Percentiles rank a stretch among this genome's conserved stretches.
phyloP scores from a whole-genome alignment of 1,140 invertebrate species.

The Anadara kagoshimensis region DNA sequence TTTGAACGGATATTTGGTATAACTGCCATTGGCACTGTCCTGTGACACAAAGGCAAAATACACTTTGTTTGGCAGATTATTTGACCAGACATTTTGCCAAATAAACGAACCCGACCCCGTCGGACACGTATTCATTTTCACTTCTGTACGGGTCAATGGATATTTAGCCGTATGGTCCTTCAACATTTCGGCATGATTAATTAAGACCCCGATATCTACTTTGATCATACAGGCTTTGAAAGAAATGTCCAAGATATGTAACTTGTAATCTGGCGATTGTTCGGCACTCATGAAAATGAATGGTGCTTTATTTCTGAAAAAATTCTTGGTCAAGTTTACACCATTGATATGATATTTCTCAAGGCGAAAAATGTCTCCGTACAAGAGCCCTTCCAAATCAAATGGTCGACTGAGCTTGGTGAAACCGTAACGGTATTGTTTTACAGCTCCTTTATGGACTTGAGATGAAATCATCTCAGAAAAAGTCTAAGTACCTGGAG shows the following conservation, averaged over 20 bases:
- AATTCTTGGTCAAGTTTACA: conserved; percentile 10
- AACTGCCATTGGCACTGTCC: conserved; percentile 27
- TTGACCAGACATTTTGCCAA: conserved; percentile 29
- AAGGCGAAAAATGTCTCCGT: conserved; percentile 10
- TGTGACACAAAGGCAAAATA: conserved; percentile 22
- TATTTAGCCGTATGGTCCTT: conserved; percentile 22
- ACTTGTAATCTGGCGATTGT: conserved; percentile 5
- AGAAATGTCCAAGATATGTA: conserved; percentile 17
- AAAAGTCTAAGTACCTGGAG: too few species aligned
- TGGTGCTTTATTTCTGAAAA: conserved; percentile 12
- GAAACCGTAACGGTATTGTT: conserved; percentile 12
- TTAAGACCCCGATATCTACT: conserved; percentile 22
- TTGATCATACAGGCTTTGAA: conserved; percentile 18
- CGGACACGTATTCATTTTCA: conserved; percentile 32
- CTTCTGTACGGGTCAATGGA: conserved; percentile 25
- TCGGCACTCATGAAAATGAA: conserved; percentile 22
- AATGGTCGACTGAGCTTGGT: conserved; percentile 12
- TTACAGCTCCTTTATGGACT: too few species aligned
- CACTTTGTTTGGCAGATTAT: conserved; percentile 21
- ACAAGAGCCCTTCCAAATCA: conserved; percentile 19
- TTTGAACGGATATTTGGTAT: conserved; percentile 35
- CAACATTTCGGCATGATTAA: conserved; percentile 24
- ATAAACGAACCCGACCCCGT: conserved; percentile 31
- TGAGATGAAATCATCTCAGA: too few species aligned
- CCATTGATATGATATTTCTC: conserved; percentile 30